Evolutionary conservation across 2,797 vertebrate species (phyloP).

Genomic region (Xenentodon cancila): DNA sequence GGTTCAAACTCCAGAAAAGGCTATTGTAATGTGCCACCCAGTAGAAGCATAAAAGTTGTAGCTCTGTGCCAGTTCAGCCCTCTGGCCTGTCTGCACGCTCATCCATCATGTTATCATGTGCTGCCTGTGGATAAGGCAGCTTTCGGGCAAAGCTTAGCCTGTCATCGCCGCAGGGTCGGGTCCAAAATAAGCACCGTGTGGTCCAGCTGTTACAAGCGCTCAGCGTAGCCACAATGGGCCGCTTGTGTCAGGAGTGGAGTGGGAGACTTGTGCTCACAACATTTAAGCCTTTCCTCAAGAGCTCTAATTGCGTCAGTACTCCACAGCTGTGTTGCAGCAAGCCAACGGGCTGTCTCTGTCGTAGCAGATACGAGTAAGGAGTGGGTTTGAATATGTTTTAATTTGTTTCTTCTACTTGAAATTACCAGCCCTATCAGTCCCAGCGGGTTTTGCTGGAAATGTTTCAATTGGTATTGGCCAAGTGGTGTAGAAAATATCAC

Average conservation of each 20-base stretch:
- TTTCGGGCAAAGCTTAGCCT: constrained; percentile 64
- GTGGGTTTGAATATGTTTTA: too few species aligned
- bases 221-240: constrained; percentile 61
- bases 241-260: constrained; percentile 50
- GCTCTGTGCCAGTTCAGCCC: constrained; percentile 25
- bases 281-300: constrained; percentile 49
- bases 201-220: constrained; percentile 70
- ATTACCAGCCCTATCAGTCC: too few species aligned
- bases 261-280: constrained; percentile 35
- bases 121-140: constrained; percentile 45
- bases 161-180: constrained; percentile 59
- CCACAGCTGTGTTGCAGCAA: constrained; percentile 62
- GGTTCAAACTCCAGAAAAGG: background rate
- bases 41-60: constrained; percentile 1
- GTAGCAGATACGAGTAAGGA: too few species aligned
- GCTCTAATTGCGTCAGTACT: constrained; percentile 44
- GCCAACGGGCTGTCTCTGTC: constrained; percentile 5
- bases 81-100: constrained; percentile 42
- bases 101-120: constrained; percentile 61
- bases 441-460: too few species aligned
- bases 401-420: too few species aligned
- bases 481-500: background rate
- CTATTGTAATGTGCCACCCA: constrained; percentile 20
- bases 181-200: constrained; percentile 56
- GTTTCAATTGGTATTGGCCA: too few species aligned